phyloP scores from a whole-genome alignment of 1,140 invertebrate species.

The Tribolium madens region DNA sequence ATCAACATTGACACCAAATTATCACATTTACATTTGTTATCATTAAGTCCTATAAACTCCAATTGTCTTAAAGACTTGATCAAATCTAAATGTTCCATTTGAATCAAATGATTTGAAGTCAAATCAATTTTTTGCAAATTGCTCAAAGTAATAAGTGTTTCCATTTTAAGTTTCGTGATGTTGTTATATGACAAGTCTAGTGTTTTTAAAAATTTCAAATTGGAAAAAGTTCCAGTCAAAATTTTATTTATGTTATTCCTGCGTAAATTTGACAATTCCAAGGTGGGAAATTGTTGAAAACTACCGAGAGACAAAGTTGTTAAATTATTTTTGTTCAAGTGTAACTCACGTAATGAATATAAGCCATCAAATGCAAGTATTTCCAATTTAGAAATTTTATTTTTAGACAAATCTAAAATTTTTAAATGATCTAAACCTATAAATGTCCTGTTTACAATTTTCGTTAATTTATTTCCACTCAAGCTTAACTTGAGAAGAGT shows the following conservation, averaged over 20 bases:
- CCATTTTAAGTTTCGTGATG: neutral
- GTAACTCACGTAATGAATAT: neutral
- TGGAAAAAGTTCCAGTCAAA: slow-evolving; percentile 29
- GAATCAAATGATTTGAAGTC: neutral
- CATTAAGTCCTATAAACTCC: neutral
- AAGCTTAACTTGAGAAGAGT: slow-evolving; percentile 9
- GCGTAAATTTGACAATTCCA: slow-evolving; percentile 1
- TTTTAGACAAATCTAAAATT: slow-evolving; percentile 2
- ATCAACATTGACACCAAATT: slow-evolving; percentile 4
- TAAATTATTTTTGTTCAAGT: slow-evolving; percentile 30
- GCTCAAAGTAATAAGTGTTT: neutral
- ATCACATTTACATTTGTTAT: neutral
- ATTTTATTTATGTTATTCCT: slow-evolving; percentile 37
- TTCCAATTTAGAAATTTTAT: slow-evolving; percentile 19
- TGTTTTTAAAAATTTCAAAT: slow-evolving; percentile 14
- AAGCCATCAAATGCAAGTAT: slow-evolving; percentile 1
- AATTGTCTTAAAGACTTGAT: neutral
- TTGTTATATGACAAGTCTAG: slow-evolving; percentile 33
- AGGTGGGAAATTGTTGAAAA: slow-evolving; percentile 1
- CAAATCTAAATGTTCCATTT: neutral
- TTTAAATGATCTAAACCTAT: slow-evolving; percentile 15
- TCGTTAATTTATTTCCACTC: neutral
- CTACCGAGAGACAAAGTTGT: slow-evolving; percentile 15
- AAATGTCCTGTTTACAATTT: neutral
- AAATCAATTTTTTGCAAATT: neutral